These are phyloP conservation scores for Pungitius pungitius DNA, from an alignment of 2,113 vertebrate genomes.

Conservation along the genomic window DNA sequence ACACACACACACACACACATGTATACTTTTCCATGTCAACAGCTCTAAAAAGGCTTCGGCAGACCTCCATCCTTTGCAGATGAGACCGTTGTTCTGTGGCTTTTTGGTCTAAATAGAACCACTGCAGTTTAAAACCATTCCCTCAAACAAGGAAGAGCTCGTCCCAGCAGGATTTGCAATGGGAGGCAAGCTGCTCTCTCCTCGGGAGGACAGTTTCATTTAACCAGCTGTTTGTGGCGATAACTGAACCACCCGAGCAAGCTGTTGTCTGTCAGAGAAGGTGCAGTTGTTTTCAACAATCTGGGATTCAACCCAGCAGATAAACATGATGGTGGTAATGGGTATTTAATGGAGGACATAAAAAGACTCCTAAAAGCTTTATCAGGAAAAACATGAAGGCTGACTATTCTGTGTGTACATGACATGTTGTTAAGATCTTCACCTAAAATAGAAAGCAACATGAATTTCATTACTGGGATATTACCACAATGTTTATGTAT, in stretches of 20 bases:
- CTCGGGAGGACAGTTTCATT: background rate
- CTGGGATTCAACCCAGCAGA: background rate
- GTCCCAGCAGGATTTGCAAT: background rate
- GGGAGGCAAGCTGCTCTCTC: background rate
- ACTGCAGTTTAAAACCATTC: slow-evolving; percentile 8
- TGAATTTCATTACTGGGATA: background rate
- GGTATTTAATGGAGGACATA: background rate
- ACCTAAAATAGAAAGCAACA: background rate
- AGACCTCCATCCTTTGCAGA: background rate
- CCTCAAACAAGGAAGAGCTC: background rate
- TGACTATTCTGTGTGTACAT: background rate
- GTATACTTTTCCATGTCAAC: background rate
- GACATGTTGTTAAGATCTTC: background rate
- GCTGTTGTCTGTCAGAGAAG: slow-evolving; percentile 6
- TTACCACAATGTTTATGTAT: too few relatives aligned
- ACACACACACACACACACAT: background rate
- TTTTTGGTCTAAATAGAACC: slow-evolving; percentile 9
- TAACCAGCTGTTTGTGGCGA: slow-evolving; percentile 8
- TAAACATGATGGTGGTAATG: background rate
- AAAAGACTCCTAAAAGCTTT: background rate
- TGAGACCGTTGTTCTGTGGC: background rate
- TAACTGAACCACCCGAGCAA: background rate
- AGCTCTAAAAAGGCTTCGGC: background rate
- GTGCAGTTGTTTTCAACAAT: background rate
- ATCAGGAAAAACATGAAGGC: background rate